Conservation (phyloP, 2,113 vertebrate species). For the Corythaeola cristata region DNA sequence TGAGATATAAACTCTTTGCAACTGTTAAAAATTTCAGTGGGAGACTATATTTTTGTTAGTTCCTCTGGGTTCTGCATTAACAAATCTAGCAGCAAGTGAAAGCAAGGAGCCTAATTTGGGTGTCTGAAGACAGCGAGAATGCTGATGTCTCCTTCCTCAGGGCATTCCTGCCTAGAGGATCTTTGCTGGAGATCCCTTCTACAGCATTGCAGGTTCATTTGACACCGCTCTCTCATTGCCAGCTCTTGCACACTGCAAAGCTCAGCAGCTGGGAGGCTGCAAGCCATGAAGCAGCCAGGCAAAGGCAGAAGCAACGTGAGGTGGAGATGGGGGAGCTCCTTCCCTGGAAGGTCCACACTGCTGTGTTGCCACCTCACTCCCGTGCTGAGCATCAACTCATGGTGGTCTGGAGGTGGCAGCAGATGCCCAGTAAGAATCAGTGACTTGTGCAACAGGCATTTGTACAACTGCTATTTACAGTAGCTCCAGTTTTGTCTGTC, state of each 20-base stretch:
- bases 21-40: neutral
- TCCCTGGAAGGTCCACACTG: neutral
- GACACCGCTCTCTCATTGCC: neutral
- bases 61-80: neutral
- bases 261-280: neutral
- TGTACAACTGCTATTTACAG: neutral
- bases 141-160: neutral
- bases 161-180: neutral
- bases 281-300: neutral
- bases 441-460: neutral
- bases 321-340: neutral
- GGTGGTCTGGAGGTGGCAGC: neutral
- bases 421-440: neutral
- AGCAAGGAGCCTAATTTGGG: neutral
- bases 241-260: neutral
- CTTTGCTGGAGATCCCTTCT: neutral
- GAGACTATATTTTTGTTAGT: neutral
- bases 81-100: neutral
- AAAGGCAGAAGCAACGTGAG: neutral
- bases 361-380: neutral
- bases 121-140: neutral
- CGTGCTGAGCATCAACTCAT: accelerated
- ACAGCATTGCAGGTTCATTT: neutral
- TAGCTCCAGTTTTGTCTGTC: neutral
- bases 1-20: neutral